Evolutionary conservation across 2,888 invertebrate species (phyloP).

Genomic region (Xestia c-nigrum): DNA sequence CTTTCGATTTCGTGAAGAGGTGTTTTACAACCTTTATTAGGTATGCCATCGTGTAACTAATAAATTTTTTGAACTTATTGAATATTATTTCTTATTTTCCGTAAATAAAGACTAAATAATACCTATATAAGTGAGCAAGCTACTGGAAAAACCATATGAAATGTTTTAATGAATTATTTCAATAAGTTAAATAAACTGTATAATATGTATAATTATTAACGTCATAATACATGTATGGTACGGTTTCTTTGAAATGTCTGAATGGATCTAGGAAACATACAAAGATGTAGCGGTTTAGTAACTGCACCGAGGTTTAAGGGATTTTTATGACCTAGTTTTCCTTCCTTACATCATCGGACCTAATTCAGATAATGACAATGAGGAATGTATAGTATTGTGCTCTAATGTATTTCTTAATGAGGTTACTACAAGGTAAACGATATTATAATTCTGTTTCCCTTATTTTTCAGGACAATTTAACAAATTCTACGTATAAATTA

Average conservation of each 20-base stretch:
- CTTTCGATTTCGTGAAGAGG: too few species aligned
- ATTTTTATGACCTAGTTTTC: slow-evolving; percentile 43
- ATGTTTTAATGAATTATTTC: slow-evolving; percentile 2
- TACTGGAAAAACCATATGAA: background rate
- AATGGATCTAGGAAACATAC: slow-evolving; percentile 30
- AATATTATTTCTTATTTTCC: background rate
- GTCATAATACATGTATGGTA: slow-evolving; percentile 8
- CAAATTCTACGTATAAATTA: slow-evolving; percentile 19
- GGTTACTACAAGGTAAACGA: background rate
- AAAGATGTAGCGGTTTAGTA: background rate
- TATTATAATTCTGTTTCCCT: background rate
- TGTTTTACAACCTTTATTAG: too few species aligned
- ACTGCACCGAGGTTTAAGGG: slow-evolving; percentile 33
- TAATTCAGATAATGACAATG: slow-evolving; percentile 33
- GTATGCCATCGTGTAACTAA: background rate
- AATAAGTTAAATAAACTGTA: background rate
- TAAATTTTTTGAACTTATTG: background rate
- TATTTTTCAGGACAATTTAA: background rate
- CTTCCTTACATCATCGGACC: slow-evolving; percentile 39
- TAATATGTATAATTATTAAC: background rate
- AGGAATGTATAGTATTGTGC: slow-evolving; percentile 1
- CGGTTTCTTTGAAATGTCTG: slow-evolving; percentile 29
- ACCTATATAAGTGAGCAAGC: background rate
- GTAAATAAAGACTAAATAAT: background rate
- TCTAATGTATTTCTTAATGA: slow-evolving; percentile 5